Percentiles rank a stretch among this genome's conserved stretches.
Conservation (phyloP, 2,797 vertebrate genomes). For the Brotula barbata region DNA sequence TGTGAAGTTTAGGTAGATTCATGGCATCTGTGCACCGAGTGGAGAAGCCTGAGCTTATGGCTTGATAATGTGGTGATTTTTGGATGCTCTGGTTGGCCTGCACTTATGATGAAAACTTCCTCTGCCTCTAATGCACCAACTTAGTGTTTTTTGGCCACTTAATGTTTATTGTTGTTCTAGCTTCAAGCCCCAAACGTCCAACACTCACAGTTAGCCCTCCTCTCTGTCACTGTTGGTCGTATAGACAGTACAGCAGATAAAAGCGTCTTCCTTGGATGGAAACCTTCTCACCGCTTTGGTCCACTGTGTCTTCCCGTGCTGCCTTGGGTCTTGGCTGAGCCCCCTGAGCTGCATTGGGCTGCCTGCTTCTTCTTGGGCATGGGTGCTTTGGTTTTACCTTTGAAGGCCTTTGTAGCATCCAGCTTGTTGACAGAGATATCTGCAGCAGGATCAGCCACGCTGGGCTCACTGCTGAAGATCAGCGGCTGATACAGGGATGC, state of each 20-base stretch:
- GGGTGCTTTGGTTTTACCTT: constrained; percentile 85
- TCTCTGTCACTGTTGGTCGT: constrained; percentile 3
- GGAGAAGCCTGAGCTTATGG: too few species aligned
- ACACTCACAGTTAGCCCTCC: background rate
- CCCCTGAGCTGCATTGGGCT: constrained; percentile 64
- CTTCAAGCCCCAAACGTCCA: too few species aligned
- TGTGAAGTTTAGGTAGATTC: constrained; percentile 17
- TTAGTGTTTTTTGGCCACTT: too few species aligned
- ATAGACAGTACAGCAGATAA: constrained; percentile 1
- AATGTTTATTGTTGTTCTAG: too few species aligned
- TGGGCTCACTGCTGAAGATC: constrained; percentile 78
- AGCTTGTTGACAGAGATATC: constrained; percentile 88
- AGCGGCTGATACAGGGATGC: constrained; percentile 94
- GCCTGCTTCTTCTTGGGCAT: constrained; percentile 86
- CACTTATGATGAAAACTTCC: background rate
- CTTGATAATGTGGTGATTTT: too few species aligned
- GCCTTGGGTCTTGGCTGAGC: constrained; percentile 61
- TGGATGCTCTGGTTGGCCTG: too few species aligned
- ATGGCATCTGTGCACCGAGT: background rate
- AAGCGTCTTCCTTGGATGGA: constrained; percentile 4
- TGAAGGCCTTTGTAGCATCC: constrained; percentile 91
- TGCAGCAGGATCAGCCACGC: constrained; percentile 73
- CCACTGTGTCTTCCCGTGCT: constrained; percentile 60
- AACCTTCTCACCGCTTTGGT: constrained; percentile 64
- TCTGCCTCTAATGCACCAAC: too few species aligned